phyloP scores from a whole-genome alignment of 2,113 vertebrate species.

The Osmerus eperlanus region DNA sequence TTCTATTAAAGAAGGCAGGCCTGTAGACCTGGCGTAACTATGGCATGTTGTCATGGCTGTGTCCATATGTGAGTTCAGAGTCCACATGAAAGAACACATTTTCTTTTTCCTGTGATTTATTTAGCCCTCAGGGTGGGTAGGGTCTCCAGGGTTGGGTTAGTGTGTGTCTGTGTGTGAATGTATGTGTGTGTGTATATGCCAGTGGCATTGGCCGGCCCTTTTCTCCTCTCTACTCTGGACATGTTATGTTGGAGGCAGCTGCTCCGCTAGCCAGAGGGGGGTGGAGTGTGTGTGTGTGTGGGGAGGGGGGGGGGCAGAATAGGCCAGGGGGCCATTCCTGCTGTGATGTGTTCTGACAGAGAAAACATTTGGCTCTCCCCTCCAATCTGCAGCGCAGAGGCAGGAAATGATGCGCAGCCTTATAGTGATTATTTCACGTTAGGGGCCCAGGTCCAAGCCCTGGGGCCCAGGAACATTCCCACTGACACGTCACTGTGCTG shows the following conservation, averaged over 20 bases:
- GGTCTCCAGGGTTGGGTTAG: not conserved
- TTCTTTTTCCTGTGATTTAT: not conserved
- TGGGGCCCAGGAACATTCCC: too few species aligned
- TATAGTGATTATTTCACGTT: too few species aligned
- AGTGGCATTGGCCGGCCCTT: conserved; percentile 31
- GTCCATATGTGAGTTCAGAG: not conserved
- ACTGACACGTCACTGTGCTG: too few species aligned
- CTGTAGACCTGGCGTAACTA: too few species aligned
- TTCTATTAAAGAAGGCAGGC: too few species aligned
- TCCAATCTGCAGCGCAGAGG: too few species aligned
- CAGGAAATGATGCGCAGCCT: too few species aligned
- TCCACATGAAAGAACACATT: not conserved
- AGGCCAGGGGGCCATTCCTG: too few species aligned
- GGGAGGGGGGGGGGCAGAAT: not conserved
- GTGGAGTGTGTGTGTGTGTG: not conserved
- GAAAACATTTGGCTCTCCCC: too few species aligned
- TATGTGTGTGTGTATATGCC: conserved; percentile 13
- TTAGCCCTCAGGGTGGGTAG: not conserved
- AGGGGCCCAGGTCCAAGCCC: too few species aligned
- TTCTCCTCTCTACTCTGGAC: conserved; percentile 42
- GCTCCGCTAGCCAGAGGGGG: conserved; percentile 34
- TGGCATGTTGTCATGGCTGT: too few species aligned
- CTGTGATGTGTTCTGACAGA: too few species aligned
- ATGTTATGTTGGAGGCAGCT: conserved; percentile 43
- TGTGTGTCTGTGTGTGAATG: not conserved